phyloP scores from a whole-genome alignment of 2,888 invertebrate species.

The Polydrusus cervinus region DNA sequence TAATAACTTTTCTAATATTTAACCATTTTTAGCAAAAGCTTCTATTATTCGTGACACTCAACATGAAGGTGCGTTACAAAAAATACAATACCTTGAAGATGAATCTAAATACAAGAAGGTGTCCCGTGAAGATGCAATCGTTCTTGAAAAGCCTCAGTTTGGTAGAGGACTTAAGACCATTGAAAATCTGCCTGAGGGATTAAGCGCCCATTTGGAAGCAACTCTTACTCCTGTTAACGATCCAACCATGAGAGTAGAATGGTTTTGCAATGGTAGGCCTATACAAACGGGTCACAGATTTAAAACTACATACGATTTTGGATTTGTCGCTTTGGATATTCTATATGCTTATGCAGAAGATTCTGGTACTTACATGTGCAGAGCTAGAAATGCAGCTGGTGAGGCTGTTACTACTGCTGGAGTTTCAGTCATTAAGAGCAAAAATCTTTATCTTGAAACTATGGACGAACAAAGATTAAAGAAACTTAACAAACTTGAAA shows the following conservation, averaged over 20 bases:
- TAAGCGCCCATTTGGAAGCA: conserved; percentile 93
- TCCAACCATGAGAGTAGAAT: conserved; percentile 98
- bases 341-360: conserved; percentile 98
- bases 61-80: conserved; percentile 93
- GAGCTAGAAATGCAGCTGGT: conserved; percentile 94
- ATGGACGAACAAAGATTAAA: conserved; percentile 91
- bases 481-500: conserved; percentile 91
- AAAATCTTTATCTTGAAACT: conserved; percentile 90
- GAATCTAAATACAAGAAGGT: conserved; percentile 84
- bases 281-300: conserved; percentile 95
- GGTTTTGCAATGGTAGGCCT: conserved; percentile 96
- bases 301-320: conserved; percentile 97
- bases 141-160: conserved; percentile 91
- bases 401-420: conserved; percentile 96
- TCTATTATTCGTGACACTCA: conserved; percentile 92
- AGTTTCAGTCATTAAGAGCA: conserved; percentile 89
- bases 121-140: conserved; percentile 81
- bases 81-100: conserved; percentile 94
- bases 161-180: conserved; percentile 90
- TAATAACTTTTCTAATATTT: background rate
- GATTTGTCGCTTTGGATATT: conserved; percentile 96
- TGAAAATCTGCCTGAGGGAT: conserved; percentile 89
- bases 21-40: conserved; percentile 78
- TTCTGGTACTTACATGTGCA: conserved; percentile 97
- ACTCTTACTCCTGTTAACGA: conserved; percentile 98